A percentile compares a stretch with the other conserved stretches of the same genome.
Evolutionary conservation across 2,797 vertebrate genomes (phyloP).

Genomic region (Gallirallus australis): DNA sequence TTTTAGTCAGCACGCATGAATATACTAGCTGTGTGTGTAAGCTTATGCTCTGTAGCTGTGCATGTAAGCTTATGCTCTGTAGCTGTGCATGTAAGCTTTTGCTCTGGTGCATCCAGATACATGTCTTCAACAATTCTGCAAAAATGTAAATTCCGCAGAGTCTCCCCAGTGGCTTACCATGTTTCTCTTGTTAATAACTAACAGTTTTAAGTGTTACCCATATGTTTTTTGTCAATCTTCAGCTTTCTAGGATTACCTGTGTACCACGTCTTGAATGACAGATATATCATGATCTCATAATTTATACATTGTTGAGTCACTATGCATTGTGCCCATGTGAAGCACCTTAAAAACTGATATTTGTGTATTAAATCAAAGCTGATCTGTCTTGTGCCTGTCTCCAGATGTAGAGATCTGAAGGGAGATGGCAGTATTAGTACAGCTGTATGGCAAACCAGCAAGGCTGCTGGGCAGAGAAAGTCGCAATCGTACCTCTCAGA

Average conservation of each 20-base stretch:
- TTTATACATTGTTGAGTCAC: conserved; percentile 48
- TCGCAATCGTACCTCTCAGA: background rate
- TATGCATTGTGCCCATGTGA: conserved; percentile 29
- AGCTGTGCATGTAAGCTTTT: background rate
- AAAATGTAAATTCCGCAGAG: conserved; percentile 20
- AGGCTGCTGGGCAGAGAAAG: background rate
- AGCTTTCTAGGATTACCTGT: conserved; percentile 67
- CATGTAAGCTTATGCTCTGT: background rate
- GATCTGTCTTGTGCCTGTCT: background rate
- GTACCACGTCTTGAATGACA: conserved; percentile 43
- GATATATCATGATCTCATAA: conserved; percentile 65
- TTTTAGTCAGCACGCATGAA: background rate
- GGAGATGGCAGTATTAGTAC: conserved; percentile 18
- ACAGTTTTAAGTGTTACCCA: conserved; percentile 46
- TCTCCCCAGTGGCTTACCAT: conserved; percentile 47
- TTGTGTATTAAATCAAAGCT: conserved; percentile 51
- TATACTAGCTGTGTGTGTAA: background rate
- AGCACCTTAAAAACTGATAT: conserved; percentile 42
- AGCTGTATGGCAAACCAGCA: background rate
- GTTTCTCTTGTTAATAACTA: conserved; percentile 60
- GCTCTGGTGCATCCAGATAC: background rate
- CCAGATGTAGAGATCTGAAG: conserved; percentile 19
- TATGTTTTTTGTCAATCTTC: conserved; percentile 63
- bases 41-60: background rate
- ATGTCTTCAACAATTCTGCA: background rate